A percentile compares a stretch with the other conserved stretches of the same genome.
These are phyloP conservation scores for Archivesica marissinica DNA, from an alignment of 1,140 invertebrate species.

Conservation along the genomic window DNA sequence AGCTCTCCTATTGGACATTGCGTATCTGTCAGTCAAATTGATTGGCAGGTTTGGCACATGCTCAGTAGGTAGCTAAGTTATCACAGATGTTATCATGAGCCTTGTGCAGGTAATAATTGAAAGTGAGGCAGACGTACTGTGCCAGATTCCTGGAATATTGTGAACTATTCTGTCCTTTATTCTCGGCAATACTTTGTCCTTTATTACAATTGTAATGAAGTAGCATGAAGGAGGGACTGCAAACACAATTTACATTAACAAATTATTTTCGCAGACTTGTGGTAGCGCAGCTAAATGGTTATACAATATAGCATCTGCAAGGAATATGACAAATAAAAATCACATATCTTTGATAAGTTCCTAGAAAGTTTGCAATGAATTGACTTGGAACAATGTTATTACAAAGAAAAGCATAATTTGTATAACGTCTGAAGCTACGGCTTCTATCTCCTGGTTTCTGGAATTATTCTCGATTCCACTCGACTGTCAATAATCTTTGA, in stretches of 20 bases:
- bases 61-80: slow-evolving; percentile 42
- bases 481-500: too few species aligned
- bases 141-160: slow-evolving; percentile 28
- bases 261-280: slow-evolving; percentile 18
- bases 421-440: too few species aligned
- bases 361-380: too few species aligned
- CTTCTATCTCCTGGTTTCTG: too few species aligned
- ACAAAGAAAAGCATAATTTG: too few species aligned
- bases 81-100: slow-evolving; percentile 33
- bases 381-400: too few species aligned
- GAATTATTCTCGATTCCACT: too few species aligned
- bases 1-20: slow-evolving; percentile 6
- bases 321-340: too few species aligned
- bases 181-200: not conserved
- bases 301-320: too few species aligned
- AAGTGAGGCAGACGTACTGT: slow-evolving; percentile 6
- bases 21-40: slow-evolving; percentile 25
- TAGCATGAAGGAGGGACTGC: not conserved
- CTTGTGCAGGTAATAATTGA: slow-evolving; percentile 34
- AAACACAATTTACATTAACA: not conserved
- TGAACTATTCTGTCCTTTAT: not conserved
- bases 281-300: too few species aligned
- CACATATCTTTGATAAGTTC: too few species aligned
- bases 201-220: slow-evolving; percentile 14
- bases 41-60: slow-evolving; percentile 45